Base-by-base conservation (phyloP, 2,888 invertebrate species). In the Eupithecia subumbrata region DNA sequence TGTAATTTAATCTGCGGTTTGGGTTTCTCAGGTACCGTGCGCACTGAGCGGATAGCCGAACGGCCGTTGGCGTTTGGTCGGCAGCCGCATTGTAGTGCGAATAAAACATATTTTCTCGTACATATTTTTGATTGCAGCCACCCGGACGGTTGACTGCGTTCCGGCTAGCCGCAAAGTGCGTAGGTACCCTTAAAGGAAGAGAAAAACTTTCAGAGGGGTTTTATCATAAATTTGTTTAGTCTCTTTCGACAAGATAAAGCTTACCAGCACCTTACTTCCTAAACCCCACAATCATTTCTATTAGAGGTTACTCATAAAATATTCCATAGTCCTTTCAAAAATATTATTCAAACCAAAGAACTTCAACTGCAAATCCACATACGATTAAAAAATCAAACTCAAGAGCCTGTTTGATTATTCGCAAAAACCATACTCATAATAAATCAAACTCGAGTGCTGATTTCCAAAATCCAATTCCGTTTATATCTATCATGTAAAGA, bases 391-490 rank as follows among this genome's bases (percentile, higher is more conserved):
- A 67, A 67, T 67, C 66, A 37, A 66, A 37, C 18, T 37, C 66
- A 37, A 40, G 66, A 37, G 66, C 9, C 66, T 67, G 18, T 34
- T 0, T 30, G 16, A 63, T 34, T 64, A 30, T 34, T 34, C 16
- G 34, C 22, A 56, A 56, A 56, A 56, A n/a, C 52, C 52, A 56
- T 56, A 56, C 52, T 30, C 30, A 37, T 34, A 67, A 18, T 34
- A n/a, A n/a, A 67, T 67, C 37, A 14, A 67, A 67, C 8, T 67
- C n/a, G n/a, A 37, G 37, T 72, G 22, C 52, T 48, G 60, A 73
- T 63, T 73, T 48, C 25, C 48, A 9, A 75, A 79, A 77, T 72
- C 77, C 79, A 78, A 81, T 80, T 73, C 71, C 48, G 68, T 56
- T 64, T 73, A 37, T 60, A 60, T 71, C 34, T 52, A 67, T 72